Evolutionary conservation across 2,888 invertebrate species (phyloP).

Genomic region (Neoascia interrupta): DNA sequence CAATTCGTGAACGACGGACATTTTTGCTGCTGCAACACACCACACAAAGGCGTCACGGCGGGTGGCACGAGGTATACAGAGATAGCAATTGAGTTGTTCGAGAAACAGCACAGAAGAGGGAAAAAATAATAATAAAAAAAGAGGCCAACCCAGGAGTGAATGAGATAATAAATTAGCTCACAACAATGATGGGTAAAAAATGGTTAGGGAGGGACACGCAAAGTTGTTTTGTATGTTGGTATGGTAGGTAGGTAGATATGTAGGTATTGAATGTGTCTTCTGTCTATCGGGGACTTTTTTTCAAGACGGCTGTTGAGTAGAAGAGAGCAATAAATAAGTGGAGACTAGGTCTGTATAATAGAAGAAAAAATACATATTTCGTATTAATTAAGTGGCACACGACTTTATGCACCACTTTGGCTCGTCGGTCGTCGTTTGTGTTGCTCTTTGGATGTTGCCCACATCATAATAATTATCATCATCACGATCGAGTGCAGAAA

Average conservation of each 20-base stretch:
- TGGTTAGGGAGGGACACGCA: constrained; percentile 9
- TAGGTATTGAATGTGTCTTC: constrained; percentile 29
- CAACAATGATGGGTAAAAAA: constrained; percentile 62
- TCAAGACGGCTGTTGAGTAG: not conserved
- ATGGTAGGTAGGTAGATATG: not conserved
- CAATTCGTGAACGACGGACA: constrained; percentile 73
- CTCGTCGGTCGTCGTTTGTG: constrained; percentile 2
- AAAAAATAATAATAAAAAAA: constrained; percentile 35
- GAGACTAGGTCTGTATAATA: no score
- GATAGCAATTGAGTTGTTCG: constrained; percentile 57
- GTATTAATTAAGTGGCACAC: constrained; percentile 49
- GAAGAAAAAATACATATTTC: no score
- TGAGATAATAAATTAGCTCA: constrained; percentile 69
- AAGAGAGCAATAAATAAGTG: no score
- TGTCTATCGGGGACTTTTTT: not conserved
- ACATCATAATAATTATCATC: constrained; percentile 37
- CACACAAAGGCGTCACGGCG: constrained; percentile 40
- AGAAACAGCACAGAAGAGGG: constrained; percentile 49
- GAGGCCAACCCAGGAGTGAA: constrained; percentile 66
- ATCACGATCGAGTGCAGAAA: constrained; percentile 9
- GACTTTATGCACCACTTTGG: no score
- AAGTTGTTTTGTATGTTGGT: constrained; percentile 9
- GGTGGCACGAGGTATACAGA: constrained; percentile 21
- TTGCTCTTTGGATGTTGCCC: constrained; percentile 10
- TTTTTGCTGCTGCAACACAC: constrained; percentile 62